Base-by-base conservation (phyloP, 1,140 invertebrate species). In the Ceratoteleas bidentatus region DNA sequence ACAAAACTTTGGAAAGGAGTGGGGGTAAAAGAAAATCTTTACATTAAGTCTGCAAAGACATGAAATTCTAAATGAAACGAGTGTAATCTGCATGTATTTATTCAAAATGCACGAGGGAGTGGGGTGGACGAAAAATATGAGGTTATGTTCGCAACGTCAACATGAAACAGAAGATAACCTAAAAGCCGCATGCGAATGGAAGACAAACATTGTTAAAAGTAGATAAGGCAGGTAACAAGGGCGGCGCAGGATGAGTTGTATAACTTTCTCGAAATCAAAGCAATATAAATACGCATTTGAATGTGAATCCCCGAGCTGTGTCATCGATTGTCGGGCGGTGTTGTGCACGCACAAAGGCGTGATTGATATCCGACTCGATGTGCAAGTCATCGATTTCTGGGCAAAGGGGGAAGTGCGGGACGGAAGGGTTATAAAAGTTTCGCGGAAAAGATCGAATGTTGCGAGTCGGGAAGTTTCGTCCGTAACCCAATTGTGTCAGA, bases 201-300 rank as follows among this genome's bases (percentile, higher is more conserved):
- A n/a, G n/a, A 15, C 50, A 47, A 38, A 13, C 50, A 16, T 38
- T 11, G 58, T 64, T 64, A 68, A 75, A 75, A 61, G 62, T 49
- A 54, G 75, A 79, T 79, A 79, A 72, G 66, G 60, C 66, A 70
- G 45, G 49, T 3, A n/a, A n/a, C n/a, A n/a, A n/a, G n/a, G n/a
- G n/a, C n/a, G n/a, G n/a, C n/a, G n/a, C n/a, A n/a, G n/a, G 11
- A 14, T 24, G 57, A 60, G 60, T 62, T 64, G 65, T 72, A 72
- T 66, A 66, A 68, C 64, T 66, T 57, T 65, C 65, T 66, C 62
- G 38, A 72, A 79, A 73, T 79, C 68, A 66, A 79, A 65, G 47
- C 61, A 61, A 57, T 62, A 62, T 79, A 79, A 79, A 79, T 79
- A 74, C 50, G 58, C 52, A 81, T 81, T 73, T 74, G 70, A 81